Evolutionary conservation across 2,888 invertebrate genomes (phyloP), one percentile per base, ranked within the genome.

Genomic region (Aphidoletes aphidimyza): DNA sequence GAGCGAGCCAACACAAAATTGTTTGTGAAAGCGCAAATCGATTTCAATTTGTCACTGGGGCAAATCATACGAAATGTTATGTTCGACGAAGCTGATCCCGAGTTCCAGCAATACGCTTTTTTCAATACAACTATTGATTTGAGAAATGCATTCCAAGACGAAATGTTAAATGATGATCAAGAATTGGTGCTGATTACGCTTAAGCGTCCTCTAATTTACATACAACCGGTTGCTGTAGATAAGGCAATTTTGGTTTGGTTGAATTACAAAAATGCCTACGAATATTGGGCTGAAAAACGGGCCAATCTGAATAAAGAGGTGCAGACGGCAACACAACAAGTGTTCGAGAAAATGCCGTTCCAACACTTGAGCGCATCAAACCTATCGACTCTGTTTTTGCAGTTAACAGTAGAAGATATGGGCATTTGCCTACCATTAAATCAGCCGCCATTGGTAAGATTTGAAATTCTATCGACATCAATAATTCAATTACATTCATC

Each of bases 221-320:
- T 99, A 85, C 98, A 99, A 90, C 98, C 99, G 0, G 94, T 97
- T 88, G 99, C 99, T 11, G 96, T 99, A 84, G 99, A 99, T 90
- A 98, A 98, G 91, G 99, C 98, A 19, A 98, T 99, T 86, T 92
- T 99, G 30, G 97, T 99, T 83, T 99, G 99, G 99, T 92, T 99
- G 86, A 99, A 99, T 91, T 99, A 99, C 89, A 98, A 98, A 91
- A 99, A 98, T 90, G 98, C 99, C 0, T 99, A 99, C 89, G 98
- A 99, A 89, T 99, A 98, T 90, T 99, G 99, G 99, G 97, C 96
- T 87, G 98, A 98, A 89, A 98, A 99, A 90, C 91, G 98, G 5
- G 94, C 96, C 6, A 96, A 95, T 87, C 91, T 98, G 69, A 98
- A 96, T 88, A 96, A 95, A 87, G 98, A 98, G 89, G 95, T 97